These are phyloP conservation scores for Malurus cyaneus DNA, from an alignment of 2,113 vertebrate species.

Conservation along the genomic window DNA sequence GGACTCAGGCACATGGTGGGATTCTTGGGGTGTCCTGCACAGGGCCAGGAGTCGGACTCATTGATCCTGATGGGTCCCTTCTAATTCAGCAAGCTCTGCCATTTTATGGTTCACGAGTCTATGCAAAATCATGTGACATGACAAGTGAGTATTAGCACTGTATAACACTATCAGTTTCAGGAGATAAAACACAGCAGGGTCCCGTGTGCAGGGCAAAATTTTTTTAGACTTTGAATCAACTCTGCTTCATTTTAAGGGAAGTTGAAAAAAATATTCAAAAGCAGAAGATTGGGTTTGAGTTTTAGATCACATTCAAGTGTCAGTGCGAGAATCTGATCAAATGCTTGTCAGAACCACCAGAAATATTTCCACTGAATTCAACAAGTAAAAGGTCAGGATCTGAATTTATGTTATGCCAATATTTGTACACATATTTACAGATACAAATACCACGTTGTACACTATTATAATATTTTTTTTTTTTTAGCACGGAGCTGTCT, in stretches of 20 bases:
- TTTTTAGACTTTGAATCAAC: not conserved
- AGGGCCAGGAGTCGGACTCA: not conserved
- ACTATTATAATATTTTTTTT: not conserved
- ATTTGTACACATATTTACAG: not conserved
- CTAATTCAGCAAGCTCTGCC: not conserved
- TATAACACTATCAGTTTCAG: not conserved
- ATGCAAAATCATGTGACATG: not conserved
- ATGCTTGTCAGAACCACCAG: not conserved
- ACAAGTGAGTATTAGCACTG: not conserved
- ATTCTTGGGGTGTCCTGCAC: not conserved
- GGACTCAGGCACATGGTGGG: not conserved
- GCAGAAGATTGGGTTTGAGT: not conserved
- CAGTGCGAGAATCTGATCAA: not conserved
- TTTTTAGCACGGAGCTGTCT: not conserved
- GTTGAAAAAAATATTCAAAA: not conserved
- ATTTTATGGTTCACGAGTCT: not conserved
- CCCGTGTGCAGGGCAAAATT: not conserved
- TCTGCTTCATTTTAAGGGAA: not conserved
- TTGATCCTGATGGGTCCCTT: not conserved
- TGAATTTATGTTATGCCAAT: not conserved
- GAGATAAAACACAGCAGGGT: not conserved
- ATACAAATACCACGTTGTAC: not conserved
- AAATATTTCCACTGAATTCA: not conserved
- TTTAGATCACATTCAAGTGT: not conserved
- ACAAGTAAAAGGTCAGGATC: not conserved